A percentile compares a stretch with the other conserved stretches of the same genome.
Evolutionary conservation across 2,888 invertebrate genomes (phyloP).

Genomic region (Cephus pulcher): DNA sequence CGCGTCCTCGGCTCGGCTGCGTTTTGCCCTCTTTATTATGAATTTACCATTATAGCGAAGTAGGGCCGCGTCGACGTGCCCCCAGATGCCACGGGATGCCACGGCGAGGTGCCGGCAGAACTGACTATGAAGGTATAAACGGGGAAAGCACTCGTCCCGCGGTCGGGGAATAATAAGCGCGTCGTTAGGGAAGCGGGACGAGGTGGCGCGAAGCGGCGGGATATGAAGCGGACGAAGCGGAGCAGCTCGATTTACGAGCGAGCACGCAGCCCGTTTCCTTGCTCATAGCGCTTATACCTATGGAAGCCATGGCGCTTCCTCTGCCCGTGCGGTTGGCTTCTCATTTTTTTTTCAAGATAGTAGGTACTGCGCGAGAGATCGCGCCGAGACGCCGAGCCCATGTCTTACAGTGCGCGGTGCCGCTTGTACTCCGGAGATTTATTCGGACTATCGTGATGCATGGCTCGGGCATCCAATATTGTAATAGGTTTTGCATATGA

Average conservation of each 20-base stretch:
- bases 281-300: background rate
- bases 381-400: background rate
- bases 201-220: too few relatives aligned
- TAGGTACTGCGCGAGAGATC: background rate
- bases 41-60: constrained; percentile 20
- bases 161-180: too few relatives aligned
- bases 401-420: constrained; percentile 32
- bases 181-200: too few relatives aligned
- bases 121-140: too few relatives aligned
- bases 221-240: background rate
- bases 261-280: background rate
- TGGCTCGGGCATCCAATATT: constrained; percentile 61
- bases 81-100: too few relatives aligned
- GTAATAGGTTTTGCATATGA: constrained; percentile 51
- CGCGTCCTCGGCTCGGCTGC: constrained; percentile 40
- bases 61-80: background rate
- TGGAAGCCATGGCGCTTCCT: background rate
- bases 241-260: background rate
- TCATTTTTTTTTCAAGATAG: background rate
- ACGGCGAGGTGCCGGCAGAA: too few relatives aligned
- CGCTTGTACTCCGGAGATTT: constrained; percentile 62
- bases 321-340: background rate
- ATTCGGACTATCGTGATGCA: constrained; percentile 64
- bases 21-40: constrained; percentile 58
- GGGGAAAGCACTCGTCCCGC: too few relatives aligned